Evolutionary conservation across 2,888 invertebrate species (phyloP).

Genomic region (Petrolisthes manimaculis): DNA sequence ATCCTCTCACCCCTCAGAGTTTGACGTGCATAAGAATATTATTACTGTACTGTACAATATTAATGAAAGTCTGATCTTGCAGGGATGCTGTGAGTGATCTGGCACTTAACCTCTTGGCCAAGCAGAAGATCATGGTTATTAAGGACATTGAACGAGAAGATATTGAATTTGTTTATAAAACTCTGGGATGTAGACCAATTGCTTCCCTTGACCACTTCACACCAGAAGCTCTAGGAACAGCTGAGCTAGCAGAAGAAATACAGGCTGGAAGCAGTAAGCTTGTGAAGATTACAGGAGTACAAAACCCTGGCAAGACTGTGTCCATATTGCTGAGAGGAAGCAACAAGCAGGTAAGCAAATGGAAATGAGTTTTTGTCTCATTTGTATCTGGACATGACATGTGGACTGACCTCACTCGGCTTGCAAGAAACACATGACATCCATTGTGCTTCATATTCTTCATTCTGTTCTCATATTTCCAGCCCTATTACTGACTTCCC

Average conservation of each 20-base stretch:
- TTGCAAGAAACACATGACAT: background rate
- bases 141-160: slow-evolving; percentile 99
- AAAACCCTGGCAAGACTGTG: slow-evolving; percentile 89
- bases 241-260: slow-evolving; percentile 95
- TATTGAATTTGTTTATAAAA: slow-evolving; percentile 95
- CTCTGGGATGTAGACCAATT: slow-evolving; percentile 84
- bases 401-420: background rate
- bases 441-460: background rate
- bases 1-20: too few relatives aligned
- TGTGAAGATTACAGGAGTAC: slow-evolving; percentile 86
- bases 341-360: slow-evolving; percentile 75
- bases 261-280: slow-evolving; percentile 89
- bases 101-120: slow-evolving; percentile 97
- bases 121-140: slow-evolving; percentile 98
- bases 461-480: too few relatives aligned
- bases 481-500: too few relatives aligned
- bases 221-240: slow-evolving; percentile 81
- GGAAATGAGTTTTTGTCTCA: background rate
- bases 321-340: slow-evolving; percentile 91
- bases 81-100: slow-evolving; percentile 97
- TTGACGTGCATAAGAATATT: background rate
- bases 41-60: slow-evolving; percentile 27
- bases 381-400: too few relatives aligned
- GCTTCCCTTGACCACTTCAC: slow-evolving; percentile 98
- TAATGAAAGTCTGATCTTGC: slow-evolving; percentile 66